Conservation (phyloP, 2,888 invertebrate species). For the Rhagonycha lutea region DNA sequence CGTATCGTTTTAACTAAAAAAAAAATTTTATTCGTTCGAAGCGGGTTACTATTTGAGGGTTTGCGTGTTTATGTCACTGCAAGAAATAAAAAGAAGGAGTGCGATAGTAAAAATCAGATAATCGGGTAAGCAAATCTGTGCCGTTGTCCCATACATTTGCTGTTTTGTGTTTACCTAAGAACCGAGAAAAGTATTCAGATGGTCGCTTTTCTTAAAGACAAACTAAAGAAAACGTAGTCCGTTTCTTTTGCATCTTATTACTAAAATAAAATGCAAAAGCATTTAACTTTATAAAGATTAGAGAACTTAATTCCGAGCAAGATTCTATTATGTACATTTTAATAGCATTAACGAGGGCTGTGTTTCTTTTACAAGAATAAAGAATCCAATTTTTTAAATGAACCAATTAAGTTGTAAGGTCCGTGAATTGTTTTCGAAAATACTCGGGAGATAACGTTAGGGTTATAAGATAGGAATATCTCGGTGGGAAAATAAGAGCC, state of each 20-base stretch:
- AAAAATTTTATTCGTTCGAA: neutral
- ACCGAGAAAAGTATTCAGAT: neutral
- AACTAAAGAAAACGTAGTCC: constrained; percentile 6
- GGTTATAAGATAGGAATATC: constrained; percentile 10
- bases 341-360: constrained; percentile 32
- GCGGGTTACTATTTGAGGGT: neutral
- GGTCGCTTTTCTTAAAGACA: neutral
- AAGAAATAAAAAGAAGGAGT: neutral
- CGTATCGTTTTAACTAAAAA: neutral
- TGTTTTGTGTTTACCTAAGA: neutral
- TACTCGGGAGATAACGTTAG: constrained; percentile 20
- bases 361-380: constrained; percentile 30
- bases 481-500: neutral
- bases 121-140: constrained; percentile 3
- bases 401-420: constrained; percentile 37
- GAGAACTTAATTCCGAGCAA: constrained; percentile 34
- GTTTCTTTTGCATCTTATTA: constrained; percentile 25
- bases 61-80: constrained; percentile 14
- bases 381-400: constrained; percentile 33
- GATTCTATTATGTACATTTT: constrained; percentile 36
- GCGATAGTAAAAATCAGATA: constrained; percentile 9
- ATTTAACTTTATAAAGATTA: constrained; percentile 37
- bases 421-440: constrained; percentile 28
- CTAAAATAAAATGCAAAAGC: constrained; percentile 35
- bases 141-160: constrained; percentile 4